Percentiles rank a stretch among this genome's conserved stretches.
These are phyloP conservation scores for Thalassoma bifasciatum DNA, from an alignment of 2,113 vertebrate species.

Conservation along the genomic window DNA sequence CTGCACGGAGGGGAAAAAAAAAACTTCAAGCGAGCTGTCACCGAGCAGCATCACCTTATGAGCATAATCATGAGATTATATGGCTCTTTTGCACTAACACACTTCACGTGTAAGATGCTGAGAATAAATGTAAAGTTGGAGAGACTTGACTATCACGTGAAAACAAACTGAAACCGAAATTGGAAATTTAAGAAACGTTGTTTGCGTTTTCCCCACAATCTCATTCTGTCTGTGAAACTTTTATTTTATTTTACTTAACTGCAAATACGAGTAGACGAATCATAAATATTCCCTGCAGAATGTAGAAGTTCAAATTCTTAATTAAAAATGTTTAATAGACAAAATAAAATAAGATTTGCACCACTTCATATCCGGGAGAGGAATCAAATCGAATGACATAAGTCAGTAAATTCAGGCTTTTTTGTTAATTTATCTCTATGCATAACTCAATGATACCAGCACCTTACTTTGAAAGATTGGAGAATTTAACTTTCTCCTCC, in stretches of 20 bases:
- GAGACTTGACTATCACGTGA: neutral
- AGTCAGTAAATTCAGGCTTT: constrained; percentile 26
- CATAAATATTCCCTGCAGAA: constrained; percentile 30
- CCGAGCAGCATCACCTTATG: constrained; percentile 52
- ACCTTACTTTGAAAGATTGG: constrained; percentile 11
- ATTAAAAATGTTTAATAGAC: constrained; percentile 15
- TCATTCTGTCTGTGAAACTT: neutral
- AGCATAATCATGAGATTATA: constrained; percentile 46
- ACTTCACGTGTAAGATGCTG: constrained; percentile 8
- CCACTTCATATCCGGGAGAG: constrained; percentile 1
- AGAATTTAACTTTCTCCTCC: constrained; percentile 13
- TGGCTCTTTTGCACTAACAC: constrained; percentile 21
- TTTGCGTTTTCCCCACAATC: neutral
- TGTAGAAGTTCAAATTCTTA: constrained; percentile 12
- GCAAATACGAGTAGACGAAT: neutral
- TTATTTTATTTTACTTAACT: constrained; percentile 17
- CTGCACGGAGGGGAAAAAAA: constrained; percentile 34
- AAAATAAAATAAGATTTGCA: constrained; percentile 30
- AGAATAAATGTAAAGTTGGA: constrained; percentile 24
- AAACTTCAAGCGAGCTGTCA: constrained; percentile 61
- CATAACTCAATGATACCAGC: constrained; percentile 11
- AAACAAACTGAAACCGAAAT: constrained; percentile 16
- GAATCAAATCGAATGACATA: constrained; percentile 28
- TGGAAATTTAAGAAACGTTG: neutral
- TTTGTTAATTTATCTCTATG: constrained; percentile 28